These are phyloP conservation scores for Bos indicus DNA, from an alignment of 2,113 vertebrate genomes.

Conservation along the genomic window DNA sequence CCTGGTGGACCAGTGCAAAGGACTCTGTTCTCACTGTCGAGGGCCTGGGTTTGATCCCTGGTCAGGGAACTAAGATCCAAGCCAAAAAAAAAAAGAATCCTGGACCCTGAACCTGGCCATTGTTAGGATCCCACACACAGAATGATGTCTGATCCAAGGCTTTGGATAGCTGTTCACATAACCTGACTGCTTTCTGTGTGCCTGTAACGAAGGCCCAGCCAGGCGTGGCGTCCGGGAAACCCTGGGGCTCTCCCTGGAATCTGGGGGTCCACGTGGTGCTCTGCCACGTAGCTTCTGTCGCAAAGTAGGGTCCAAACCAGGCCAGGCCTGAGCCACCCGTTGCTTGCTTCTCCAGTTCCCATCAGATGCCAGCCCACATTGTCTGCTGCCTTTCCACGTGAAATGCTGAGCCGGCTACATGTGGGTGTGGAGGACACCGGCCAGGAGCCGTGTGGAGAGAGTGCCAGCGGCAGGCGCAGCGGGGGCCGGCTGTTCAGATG, in stretches of 20 bases:
- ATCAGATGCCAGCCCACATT: not conserved
- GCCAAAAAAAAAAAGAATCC: not conserved
- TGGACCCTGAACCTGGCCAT: not conserved
- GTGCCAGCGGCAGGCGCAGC: no score
- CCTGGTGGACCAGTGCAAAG: not conserved
- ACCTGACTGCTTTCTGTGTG: constrained; percentile 15
- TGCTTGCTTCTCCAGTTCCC: not conserved
- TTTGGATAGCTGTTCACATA: constrained; percentile 31
- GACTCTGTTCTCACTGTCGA: not conserved
- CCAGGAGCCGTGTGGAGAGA: constrained; percentile 11
- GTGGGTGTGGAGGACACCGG: not conserved
- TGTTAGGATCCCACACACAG: not conserved
- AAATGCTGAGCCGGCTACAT: constrained; percentile 49
- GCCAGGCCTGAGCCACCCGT: constrained; percentile 61
- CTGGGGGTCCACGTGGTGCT: constrained; percentile 32
- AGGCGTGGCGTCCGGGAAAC: constrained; percentile 61
- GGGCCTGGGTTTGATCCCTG: not conserved
- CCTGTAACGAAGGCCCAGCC: constrained; percentile 45
- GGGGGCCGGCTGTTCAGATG: not conserved
- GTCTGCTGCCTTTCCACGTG: constrained; percentile 70
- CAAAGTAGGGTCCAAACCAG: constrained; percentile 76
- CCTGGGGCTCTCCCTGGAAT: constrained; percentile 37
- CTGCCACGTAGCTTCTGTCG: constrained; percentile 56
- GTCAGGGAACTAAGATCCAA: not conserved
- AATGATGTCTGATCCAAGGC: not conserved